Evolutionary conservation across 2,888 invertebrate genomes (phyloP).

Genomic region (Rotaria macrura): DNA sequence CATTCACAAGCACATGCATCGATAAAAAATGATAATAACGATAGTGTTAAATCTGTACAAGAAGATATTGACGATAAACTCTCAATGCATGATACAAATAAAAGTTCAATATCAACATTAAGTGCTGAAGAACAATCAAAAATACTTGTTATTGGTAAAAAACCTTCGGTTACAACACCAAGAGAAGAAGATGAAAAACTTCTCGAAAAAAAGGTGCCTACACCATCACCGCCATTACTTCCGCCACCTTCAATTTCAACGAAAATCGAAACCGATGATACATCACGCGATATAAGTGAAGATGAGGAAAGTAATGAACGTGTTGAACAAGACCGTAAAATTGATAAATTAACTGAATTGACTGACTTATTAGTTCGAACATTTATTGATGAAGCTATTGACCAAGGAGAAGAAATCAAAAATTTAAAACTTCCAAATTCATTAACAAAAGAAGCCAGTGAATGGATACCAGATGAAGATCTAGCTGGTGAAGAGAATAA

Average conservation of each 20-base stretch:
- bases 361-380: not conserved
- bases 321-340: not conserved
- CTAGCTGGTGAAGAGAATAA: not conserved
- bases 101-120: not conserved
- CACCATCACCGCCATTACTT: not conserved
- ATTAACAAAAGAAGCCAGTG: not conserved
- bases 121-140: not conserved
- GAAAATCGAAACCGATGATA: not conserved
- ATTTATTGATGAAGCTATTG: conserved; percentile 1
- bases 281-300: not conserved
- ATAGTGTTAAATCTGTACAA: not conserved
- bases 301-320: not conserved
- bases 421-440: not conserved
- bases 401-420: not conserved
- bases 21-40: not conserved
- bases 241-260: not conserved
- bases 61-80: not conserved
- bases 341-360: not conserved
- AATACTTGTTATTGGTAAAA: not conserved
- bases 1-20: not conserved
- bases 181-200: not conserved
- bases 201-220: not conserved
- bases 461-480: not conserved
- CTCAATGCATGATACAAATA: not conserved
- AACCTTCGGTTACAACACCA: not conserved